Evolutionary conservation across 1,140 invertebrate species (phyloP).

Genomic region (Sitodiplosis mosellana): DNA sequence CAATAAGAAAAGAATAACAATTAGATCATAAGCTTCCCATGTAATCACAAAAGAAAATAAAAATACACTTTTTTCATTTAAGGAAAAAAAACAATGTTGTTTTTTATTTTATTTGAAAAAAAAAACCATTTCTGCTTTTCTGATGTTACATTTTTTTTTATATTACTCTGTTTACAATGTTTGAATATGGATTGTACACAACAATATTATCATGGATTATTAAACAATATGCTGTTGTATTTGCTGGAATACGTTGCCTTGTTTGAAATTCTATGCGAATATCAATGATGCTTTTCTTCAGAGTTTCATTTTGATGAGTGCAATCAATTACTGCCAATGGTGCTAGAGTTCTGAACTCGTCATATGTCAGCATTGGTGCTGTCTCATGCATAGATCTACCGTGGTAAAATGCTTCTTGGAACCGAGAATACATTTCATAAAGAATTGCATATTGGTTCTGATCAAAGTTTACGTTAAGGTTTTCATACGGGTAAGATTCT

Average conservation of each 20-base stretch:
- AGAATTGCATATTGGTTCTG: conserved; percentile 8
- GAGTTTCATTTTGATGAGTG: too few relatives aligned
- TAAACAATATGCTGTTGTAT: conserved; percentile 13
- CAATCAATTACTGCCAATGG: conserved; percentile 12
- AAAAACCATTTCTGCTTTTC: too few relatives aligned
- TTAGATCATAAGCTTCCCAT: too few relatives aligned
- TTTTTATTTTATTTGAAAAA: too few relatives aligned
- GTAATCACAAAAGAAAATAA: too few relatives aligned
- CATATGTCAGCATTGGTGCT: conserved; percentile 5
- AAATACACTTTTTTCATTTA: too few relatives aligned
- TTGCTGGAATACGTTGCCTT: conserved; percentile 6
- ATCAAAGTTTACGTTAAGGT: conserved; percentile 11
- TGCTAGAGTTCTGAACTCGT: conserved; percentile 5
- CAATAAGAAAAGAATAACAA: too few relatives aligned
- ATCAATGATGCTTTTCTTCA: conserved; percentile 11
- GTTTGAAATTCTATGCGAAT: conserved; percentile 12
- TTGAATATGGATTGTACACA: conserved; percentile 7
- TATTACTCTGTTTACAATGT: conserved; percentile 4
- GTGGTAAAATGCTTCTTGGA: conserved; percentile 12
- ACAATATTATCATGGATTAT: conserved; percentile 13
- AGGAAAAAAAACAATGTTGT: too few relatives aligned
- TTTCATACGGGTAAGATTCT: conserved; percentile 14
- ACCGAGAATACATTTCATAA: conserved; percentile 15
- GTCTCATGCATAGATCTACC: not conserved
- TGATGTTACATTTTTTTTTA: too few relatives aligned